These are phyloP conservation scores for Liposcelis brunnea DNA, from an alignment of 2,888 invertebrate genomes.

Conservation along the genomic window DNA sequence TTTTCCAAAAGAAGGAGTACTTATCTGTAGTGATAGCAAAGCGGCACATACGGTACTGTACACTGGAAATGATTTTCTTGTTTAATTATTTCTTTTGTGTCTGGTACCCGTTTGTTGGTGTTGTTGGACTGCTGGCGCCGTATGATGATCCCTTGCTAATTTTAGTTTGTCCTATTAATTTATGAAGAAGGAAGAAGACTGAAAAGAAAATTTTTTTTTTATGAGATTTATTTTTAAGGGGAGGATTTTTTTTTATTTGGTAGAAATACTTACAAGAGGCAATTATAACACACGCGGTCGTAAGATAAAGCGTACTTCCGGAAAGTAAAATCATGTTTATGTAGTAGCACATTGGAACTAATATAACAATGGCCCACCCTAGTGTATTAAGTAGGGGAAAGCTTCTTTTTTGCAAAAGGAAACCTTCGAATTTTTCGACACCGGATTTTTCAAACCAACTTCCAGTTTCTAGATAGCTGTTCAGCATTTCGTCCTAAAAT, in stretches of 20 bases:
- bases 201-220: too few species aligned
- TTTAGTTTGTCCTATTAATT: constrained; percentile 67
- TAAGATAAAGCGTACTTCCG: constrained; percentile 52
- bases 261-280: constrained; percentile 50
- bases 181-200: constrained; percentile 63
- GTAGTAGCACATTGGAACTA: constrained; percentile 55
- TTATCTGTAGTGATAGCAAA: too few species aligned
- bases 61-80: constrained; percentile 1
- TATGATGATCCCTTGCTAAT: constrained; percentile 72
- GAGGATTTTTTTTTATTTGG: not conserved
- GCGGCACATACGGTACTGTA: too few species aligned
- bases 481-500: constrained; percentile 50
- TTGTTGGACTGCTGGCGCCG: constrained; percentile 29
- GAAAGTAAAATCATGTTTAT: constrained; percentile 47
- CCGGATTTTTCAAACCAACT: constrained; percentile 65
- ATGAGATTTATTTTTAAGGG: not conserved
- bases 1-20: too few species aligned
- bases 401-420: constrained; percentile 38
- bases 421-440: constrained; percentile 40
- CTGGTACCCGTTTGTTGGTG: constrained; percentile 13
- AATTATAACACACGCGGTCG: constrained; percentile 50
- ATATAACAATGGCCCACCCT: constrained; percentile 48
- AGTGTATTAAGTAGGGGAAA: constrained; percentile 53
- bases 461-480: constrained; percentile 55
- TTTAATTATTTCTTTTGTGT: constrained; percentile 12